Evolutionary conservation across 2,113 vertebrate genomes (phyloP).

Genomic region (Callaeas wilsoni): DNA sequence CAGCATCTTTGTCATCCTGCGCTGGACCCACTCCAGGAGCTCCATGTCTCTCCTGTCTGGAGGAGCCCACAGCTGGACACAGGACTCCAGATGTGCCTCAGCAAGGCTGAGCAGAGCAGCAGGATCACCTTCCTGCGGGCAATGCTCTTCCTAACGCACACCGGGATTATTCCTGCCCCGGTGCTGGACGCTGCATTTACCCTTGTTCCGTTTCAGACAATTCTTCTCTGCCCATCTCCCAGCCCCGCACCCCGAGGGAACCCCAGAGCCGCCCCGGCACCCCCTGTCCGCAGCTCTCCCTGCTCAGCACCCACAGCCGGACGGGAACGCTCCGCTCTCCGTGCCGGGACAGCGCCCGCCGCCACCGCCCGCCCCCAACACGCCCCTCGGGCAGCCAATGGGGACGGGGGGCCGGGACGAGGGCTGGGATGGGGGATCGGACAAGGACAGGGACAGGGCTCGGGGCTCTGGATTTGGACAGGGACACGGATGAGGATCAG

Average conservation of each 20-base stretch:
- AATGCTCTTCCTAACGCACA: neutral
- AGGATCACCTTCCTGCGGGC: neutral
- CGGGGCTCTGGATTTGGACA: neutral
- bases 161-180: neutral
- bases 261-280: neutral
- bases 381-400: neutral
- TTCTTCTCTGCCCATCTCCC: neutral
- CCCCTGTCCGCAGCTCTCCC: neutral
- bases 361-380: neutral
- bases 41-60: accelerated
- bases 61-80: neutral
- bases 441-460: neutral
- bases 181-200: neutral
- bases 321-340: neutral
- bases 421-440: too few species aligned
- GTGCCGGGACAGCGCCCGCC: neutral
- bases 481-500: too few species aligned
- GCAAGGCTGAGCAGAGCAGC: too few species aligned
- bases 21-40: neutral
- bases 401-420: accelerated
- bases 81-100: neutral
- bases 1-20: neutral
- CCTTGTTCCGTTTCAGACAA: neutral
- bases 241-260: neutral
- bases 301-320: neutral